Evolutionary conservation across 2,888 invertebrate species (phyloP).

Genomic region (Platycheirus albimanus): DNA sequence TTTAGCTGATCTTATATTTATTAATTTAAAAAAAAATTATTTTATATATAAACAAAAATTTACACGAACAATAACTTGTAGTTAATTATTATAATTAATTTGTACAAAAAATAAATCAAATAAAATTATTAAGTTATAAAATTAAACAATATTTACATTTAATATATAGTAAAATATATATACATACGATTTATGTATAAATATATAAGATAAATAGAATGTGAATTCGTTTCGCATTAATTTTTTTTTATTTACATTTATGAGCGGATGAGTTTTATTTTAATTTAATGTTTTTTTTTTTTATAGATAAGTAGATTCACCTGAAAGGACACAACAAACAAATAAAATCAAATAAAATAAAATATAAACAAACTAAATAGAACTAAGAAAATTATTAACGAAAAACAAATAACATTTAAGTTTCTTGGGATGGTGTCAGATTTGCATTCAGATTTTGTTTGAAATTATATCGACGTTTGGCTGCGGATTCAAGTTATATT

Average conservation of each 20-base stretch:
- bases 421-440: conserved; percentile 17
- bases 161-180: conserved; percentile 51
- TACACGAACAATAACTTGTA: conserved; percentile 40
- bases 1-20: conserved; percentile 50
- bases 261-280: conserved; percentile 60
- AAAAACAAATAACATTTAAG: conserved; percentile 15
- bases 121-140: conserved; percentile 56
- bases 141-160: conserved; percentile 58
- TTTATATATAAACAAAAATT: conserved; percentile 39
- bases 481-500: too few relatives aligned
- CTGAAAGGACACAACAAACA: conserved; percentile 77
- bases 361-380: conserved; percentile 52
- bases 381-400: neutral
- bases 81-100: conserved; percentile 46
- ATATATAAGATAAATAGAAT: conserved; percentile 26
- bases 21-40: conserved; percentile 3
- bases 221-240: conserved; percentile 48
- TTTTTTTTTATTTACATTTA: conserved; percentile 62
- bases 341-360: conserved; percentile 53
- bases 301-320: conserved; percentile 82
- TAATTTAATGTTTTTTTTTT: conserved; percentile 20
- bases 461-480: too few relatives aligned
- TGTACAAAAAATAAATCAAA: conserved; percentile 53
- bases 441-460: too few relatives aligned
- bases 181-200: conserved; percentile 13